Conservation (phyloP, 2,797 vertebrate genomes). For the Melanotaenia nigrans region DNA sequence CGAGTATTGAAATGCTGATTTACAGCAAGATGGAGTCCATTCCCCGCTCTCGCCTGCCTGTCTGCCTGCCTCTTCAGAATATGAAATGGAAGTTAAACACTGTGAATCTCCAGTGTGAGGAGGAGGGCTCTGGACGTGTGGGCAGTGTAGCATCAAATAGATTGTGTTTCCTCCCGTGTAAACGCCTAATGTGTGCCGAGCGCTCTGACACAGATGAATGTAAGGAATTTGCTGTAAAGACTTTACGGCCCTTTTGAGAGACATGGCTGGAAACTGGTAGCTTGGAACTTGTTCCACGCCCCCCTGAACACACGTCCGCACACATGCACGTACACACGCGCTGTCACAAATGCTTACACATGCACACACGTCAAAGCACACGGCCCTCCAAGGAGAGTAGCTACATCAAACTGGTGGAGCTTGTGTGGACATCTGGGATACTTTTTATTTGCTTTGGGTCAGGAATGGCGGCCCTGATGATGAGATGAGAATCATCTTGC, state of each 20-base stretch:
- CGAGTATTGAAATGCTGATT: conserved; percentile 80
- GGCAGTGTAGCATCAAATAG: conserved; percentile 87
- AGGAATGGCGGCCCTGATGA: conserved; percentile 74
- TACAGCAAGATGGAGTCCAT: conserved; percentile 79
- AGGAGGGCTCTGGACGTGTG: conserved; percentile 81
- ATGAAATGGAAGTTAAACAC: conserved; percentile 86
- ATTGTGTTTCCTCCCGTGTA: conserved; percentile 87
- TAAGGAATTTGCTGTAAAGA: conserved; percentile 86
- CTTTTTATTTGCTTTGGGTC: conserved; percentile 83
- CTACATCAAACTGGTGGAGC: conserved; percentile 72
- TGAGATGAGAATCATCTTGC: conserved; percentile 69
- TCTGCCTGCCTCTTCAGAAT: conserved; percentile 79
- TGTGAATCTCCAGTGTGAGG: conserved; percentile 77
- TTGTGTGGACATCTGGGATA: conserved; percentile 69
- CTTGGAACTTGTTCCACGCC: conserved; percentile 68
- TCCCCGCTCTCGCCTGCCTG: conserved; percentile 64
- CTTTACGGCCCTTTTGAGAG: conserved; percentile 84
- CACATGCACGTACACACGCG: conserved; percentile 23
- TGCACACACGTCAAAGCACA: conserved; percentile 70
- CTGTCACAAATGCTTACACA: conserved; percentile 69
- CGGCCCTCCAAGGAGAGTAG: conserved; percentile 66
- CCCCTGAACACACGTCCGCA: conserved; percentile 43
- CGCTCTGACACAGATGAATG: conserved; percentile 86
- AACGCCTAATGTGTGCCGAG: conserved; percentile 82
- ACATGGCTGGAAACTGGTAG: conserved; percentile 72